Base-by-base conservation (phyloP, 2,113 vertebrate genomes). In the Alces alces region DNA sequence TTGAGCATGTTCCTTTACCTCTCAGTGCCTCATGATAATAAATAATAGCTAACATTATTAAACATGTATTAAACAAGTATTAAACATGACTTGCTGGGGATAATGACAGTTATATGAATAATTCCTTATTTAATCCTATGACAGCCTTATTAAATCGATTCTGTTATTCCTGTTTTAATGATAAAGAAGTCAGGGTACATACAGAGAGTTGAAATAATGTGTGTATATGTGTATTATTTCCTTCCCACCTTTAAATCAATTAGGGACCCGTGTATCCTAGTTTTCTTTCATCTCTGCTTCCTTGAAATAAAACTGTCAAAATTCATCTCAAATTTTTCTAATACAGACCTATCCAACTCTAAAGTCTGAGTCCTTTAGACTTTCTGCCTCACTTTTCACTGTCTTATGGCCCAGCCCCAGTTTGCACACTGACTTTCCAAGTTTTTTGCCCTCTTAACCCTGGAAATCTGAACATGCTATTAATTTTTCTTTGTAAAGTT, bases 261-360 rank as follows among this genome's bases (percentile, higher is more conserved):
- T 86, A 86, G n/a, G 11, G 4, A 58, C 23, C 64, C 27, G 8
- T 43, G 61, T 45, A 47, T 79, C 92, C 17, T 90, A 73, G 47
- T 91, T 90, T 96, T 92, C 52, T 95, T 85, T 87, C 33, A 91
- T 66, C 27, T 91, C 5, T 70, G n/a, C 27, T 13, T 93, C 25
- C 79, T 96, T 89, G 23, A 8, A 88, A 15, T 84, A 84, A 58
- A 91, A 91, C 57, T 60, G 39, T 88, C 54, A 92, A 55, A 85
- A 92, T 93, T 96, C 47, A 30, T 97, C 33, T 91, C 55, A 64
- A 3, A n/a, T 60, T 91, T 97, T 95, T 94, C 47, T 33, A 88
- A 4, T 80, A 83, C 11, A 55, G 30, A 60, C 73, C 52, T 55
- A 3, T 78, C 61, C 19, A 86, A 10, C 55, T 89, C 52, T 93